Evolutionary conservation across 1,140 invertebrate species (phyloP), one percentile per base, ranked within the genome.

Genomic region (Drosophila sechellia): DNA sequence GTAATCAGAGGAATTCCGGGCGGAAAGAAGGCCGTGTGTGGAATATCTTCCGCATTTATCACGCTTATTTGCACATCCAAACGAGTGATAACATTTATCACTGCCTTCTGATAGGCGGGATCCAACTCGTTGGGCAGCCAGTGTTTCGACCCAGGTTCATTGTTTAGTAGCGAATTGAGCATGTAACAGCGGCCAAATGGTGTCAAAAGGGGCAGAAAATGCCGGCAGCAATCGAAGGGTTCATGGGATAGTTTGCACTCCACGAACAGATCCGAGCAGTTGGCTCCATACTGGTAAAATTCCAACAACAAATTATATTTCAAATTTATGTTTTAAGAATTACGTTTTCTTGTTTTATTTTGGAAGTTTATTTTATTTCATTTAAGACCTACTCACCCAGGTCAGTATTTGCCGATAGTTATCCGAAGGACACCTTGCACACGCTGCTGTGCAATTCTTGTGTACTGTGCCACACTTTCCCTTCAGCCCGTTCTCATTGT

Each of bases 221-320:
- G 93, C 15, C 91, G 64, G 56, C 94, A 94, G 71, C 94, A 94
- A 59, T 94, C 92, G 53, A 94, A 94, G 4, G 60, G 39, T 5
- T 73, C 34, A 3, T 79, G 73, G 31, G 93, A 93, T 81, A 94
- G 93, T 13, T 73, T 84, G 37, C 94, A 94, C 4, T 78, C 66
- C 1, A 68, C 37, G 25, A 94, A 92, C 0, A 94, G 61, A 52
- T 93, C 84, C 15, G 77, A 53, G 20, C 89, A 91, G 42, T 91
- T 91, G 6, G 65, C 50, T 0, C 71, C 76, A 42, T 77, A 79
- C 90, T 91, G 25, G 5, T 1, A 17, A 17, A 17, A 17, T 17
- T 17, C 17, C 17, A 17, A 17, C 17, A 17, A 17, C 17, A 17
- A 17, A 17, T 17, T 17, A 17, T 17, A 17, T 0, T 17, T 1